A percentile compares a stretch with the other conserved stretches of the same genome.
Evolutionary conservation across 2,797 vertebrate genomes (phyloP).

Genomic region (Sebastes steindachneri): DNA sequence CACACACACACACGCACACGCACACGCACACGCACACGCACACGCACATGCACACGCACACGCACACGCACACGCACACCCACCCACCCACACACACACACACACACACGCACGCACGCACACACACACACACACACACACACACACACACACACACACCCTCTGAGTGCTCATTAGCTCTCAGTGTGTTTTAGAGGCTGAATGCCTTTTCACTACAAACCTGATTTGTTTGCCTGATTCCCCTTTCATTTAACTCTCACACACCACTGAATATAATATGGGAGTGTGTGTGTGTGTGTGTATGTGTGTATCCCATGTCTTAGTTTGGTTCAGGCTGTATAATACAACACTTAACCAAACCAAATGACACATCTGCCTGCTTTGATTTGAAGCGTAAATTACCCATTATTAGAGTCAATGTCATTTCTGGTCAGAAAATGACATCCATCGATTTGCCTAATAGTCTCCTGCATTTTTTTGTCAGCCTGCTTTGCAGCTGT

Average conservation of each 20-base stretch:
- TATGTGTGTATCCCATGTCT: neutral
- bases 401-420: slow-evolving; percentile 18
- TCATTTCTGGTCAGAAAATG: slow-evolving; percentile 28
- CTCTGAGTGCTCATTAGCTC: slow-evolving; percentile 17
- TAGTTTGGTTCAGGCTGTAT: slow-evolving; percentile 1
- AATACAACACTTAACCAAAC: slow-evolving; percentile 19
- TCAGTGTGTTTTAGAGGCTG: slow-evolving; percentile 11
- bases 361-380: slow-evolving; percentile 22
- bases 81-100: no score
- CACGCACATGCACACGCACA: rapidly evolving
- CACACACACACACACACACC: neutral
- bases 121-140: no score
- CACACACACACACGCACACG: no score
- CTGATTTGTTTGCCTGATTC: slow-evolving; percentile 40
- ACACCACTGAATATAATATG: neutral
- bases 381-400: slow-evolving; percentile 24
- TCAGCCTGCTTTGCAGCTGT: slow-evolving; percentile 40
- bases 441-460: slow-evolving; percentile 21
- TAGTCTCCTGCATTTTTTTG: neutral
- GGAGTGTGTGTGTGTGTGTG: neutral
- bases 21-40: rapidly evolving
- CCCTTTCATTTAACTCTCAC: slow-evolving; percentile 31
- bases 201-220: slow-evolving; percentile 36
- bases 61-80: no score
- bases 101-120: no score